These are phyloP conservation scores for Pandion haliaetus DNA, from an alignment of 2,113 vertebrate genomes.

Conservation along the genomic window DNA sequence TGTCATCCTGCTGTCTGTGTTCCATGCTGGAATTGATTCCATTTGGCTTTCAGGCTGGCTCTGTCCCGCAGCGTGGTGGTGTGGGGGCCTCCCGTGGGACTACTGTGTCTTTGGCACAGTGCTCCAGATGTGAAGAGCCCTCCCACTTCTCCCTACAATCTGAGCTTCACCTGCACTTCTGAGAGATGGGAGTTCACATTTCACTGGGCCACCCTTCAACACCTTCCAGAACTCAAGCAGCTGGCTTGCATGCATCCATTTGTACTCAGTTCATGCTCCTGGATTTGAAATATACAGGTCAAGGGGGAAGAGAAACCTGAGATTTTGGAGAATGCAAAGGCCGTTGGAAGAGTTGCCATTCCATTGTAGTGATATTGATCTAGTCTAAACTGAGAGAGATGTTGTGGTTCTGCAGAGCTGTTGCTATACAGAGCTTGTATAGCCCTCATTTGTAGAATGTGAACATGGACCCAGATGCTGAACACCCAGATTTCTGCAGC, in stretches of 20 bases:
- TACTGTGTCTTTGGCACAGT: neutral
- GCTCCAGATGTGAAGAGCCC: neutral
- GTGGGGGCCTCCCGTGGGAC: neutral
- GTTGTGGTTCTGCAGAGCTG: neutral
- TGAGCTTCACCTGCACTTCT: neutral
- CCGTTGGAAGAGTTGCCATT: neutral
- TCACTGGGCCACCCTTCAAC: neutral
- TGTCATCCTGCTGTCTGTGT: neutral
- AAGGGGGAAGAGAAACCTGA: neutral
- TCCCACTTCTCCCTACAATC: neutral
- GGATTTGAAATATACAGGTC: neutral
- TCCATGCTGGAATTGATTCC: neutral
- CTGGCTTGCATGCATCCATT: neutral
- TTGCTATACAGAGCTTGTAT: neutral
- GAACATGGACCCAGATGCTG: neutral
- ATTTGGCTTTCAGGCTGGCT: neutral
- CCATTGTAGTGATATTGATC: neutral
- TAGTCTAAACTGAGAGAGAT: neutral
- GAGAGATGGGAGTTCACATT: neutral
- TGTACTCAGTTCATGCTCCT: neutral
- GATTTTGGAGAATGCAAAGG: neutral
- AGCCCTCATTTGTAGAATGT: neutral
- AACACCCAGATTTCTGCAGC: neutral
- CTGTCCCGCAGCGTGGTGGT: neutral
- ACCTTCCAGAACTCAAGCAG: neutral